Conservation (phyloP, 1,140 invertebrate genomes). For the Armadillidium nasatum region DNA sequence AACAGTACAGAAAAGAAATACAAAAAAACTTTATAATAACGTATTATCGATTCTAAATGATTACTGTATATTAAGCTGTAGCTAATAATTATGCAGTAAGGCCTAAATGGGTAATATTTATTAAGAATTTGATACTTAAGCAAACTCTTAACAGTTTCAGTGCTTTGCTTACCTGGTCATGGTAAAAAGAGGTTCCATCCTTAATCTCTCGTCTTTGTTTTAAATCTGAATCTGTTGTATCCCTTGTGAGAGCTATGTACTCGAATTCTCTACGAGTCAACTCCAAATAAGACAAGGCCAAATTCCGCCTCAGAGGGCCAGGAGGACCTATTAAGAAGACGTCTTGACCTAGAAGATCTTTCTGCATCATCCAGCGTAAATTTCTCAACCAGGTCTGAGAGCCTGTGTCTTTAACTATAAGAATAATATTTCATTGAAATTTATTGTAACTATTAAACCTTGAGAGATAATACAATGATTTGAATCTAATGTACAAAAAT, state of each 20-base stretch:
- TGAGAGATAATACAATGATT: not conserved
- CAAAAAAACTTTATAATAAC: too few relatives aligned
- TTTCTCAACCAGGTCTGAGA: slow-evolving; percentile 72
- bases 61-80: too few relatives aligned
- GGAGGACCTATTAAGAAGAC: slow-evolving; percentile 91
- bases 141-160: too few relatives aligned
- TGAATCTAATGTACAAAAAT: not conserved
- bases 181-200: slow-evolving; percentile 78
- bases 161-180: slow-evolving; percentile 70
- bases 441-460: not conserved
- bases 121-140: too few relatives aligned
- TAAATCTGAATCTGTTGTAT: slow-evolving; percentile 93
- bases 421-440: not conserved
- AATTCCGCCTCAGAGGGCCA: slow-evolving; percentile 61
- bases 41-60: too few relatives aligned
- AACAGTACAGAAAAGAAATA: too few relatives aligned
- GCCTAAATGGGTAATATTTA: too few relatives aligned
- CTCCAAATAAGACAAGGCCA: slow-evolving; percentile 54
- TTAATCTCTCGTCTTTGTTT: slow-evolving; percentile 92
- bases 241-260: slow-evolving; percentile 86
- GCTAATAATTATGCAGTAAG: too few relatives aligned
- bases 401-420: not conserved
- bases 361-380: slow-evolving; percentile 90
- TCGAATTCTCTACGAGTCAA: slow-evolving; percentile 83
- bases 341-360: slow-evolving; percentile 86